A percentile compares a stretch with the other conserved stretches of the same genome.
Conservation (phyloP, 2,888 invertebrate species). For the Cheilosia soror region DNA sequence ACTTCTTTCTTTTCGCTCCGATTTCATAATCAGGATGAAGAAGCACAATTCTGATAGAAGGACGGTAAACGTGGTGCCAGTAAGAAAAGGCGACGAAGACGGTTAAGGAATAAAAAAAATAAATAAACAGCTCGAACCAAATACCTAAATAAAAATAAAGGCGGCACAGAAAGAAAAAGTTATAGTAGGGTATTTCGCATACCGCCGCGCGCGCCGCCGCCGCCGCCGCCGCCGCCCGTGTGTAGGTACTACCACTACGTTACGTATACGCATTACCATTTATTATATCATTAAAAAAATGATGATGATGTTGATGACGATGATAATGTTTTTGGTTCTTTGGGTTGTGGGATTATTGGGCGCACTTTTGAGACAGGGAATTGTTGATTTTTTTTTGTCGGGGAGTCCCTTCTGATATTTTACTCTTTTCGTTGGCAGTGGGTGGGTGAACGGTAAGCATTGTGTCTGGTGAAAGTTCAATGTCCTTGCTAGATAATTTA, state of each 20-base stretch:
- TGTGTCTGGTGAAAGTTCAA: conserved; percentile 66
- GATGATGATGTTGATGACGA: conserved; percentile 74
- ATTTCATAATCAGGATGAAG: conserved; percentile 72
- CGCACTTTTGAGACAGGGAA: conserved; percentile 64
- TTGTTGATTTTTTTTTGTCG: conserved; percentile 48
- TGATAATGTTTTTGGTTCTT: conserved; percentile 75
- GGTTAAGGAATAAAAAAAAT: conserved; percentile 49
- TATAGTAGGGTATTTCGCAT: conserved; percentile 61
- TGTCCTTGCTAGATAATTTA: conserved; percentile 75
- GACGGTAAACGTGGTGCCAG: conserved; percentile 31
- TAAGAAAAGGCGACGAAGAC: conserved; percentile 64
- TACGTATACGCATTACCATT: conserved; percentile 73
- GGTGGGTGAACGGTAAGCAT: conserved; percentile 49
- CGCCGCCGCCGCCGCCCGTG: not conserved
- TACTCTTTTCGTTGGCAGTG: conserved; percentile 55
- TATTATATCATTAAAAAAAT: conserved; percentile 75
- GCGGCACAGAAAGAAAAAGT: conserved; percentile 44
- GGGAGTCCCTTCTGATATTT: conserved; percentile 43
- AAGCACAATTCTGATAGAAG: conserved; percentile 63
- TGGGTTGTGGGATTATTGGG: conserved; percentile 71
- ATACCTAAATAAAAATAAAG: conserved; percentile 64
- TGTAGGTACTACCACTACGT: conserved; percentile 63
- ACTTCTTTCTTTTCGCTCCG: conserved; percentile 52
- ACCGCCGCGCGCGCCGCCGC: not conserved
- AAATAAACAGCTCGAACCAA: conserved; percentile 30